Conservation (phyloP, 2,113 vertebrate species). For the Pachyramphus minor region DNA sequence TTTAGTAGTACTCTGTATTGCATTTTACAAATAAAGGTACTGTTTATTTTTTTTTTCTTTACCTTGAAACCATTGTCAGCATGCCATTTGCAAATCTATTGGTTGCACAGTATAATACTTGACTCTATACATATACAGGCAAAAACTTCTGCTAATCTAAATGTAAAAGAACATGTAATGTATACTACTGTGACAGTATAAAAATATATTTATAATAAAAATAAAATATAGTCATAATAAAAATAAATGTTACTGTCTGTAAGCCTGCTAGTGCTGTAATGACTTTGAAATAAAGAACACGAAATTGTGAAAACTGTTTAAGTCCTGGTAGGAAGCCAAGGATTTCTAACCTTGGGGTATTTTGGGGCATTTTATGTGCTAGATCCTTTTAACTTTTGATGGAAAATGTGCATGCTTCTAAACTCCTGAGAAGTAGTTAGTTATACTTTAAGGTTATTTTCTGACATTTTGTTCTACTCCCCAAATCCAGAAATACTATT, state of each 20-base stretch:
- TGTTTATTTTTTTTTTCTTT: neutral
- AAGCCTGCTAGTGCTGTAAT: neutral
- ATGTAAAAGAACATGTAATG: neutral
- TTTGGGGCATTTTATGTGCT: neutral
- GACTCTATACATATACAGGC: neutral
- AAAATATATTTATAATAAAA: neutral
- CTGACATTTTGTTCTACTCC: neutral
- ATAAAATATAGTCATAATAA: neutral
- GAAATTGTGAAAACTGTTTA: neutral
- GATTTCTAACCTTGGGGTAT: neutral
- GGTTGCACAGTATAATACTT: neutral
- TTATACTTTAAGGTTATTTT: neutral
- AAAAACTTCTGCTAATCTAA: neutral
- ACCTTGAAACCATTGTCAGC: neutral
- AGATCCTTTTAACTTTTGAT: neutral
- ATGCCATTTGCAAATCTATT: neutral
- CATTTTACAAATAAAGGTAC: neutral
- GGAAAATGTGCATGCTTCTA: neutral
- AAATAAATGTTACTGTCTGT: neutral
- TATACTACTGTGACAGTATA: neutral
- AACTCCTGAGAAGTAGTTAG: neutral
- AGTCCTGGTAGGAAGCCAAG: neutral
- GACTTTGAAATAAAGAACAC: neutral
- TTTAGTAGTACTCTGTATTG: neutral
- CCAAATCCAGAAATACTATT: neutral